Conservation (phyloP, 1,140 invertebrate species). For the Acyrthosiphon pisum region DNA sequence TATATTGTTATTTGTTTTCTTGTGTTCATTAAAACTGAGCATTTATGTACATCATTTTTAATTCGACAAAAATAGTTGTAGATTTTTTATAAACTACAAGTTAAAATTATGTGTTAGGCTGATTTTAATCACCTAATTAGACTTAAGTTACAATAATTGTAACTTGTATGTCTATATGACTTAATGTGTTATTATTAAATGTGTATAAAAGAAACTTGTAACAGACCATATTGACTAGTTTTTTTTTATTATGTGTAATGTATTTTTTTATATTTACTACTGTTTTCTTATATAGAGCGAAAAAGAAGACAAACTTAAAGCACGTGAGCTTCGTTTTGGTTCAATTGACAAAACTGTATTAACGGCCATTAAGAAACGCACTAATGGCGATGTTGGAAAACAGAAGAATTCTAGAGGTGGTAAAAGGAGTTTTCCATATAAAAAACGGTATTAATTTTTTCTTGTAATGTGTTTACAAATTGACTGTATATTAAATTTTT, state of each 20-base stretch:
- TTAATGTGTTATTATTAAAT: neutral
- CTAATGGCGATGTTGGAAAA: constrained; percentile 42
- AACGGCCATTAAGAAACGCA: constrained; percentile 47
- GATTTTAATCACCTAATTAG: neutral
- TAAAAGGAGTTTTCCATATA: constrained; percentile 39
- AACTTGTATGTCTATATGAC: neutral
- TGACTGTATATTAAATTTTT: constrained; percentile 21
- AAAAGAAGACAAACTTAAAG: constrained; percentile 53
- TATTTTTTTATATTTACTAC: neutral
- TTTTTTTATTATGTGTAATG: neutral
- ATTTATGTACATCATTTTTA: neutral
- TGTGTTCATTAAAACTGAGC: neutral
- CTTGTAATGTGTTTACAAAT: constrained; percentile 37
- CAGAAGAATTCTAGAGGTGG: constrained; percentile 45
- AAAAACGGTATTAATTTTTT: constrained; percentile 52
- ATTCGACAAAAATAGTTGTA: neutral
- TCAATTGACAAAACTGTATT: constrained; percentile 52
- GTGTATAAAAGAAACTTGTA: neutral
- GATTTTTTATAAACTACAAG: neutral
- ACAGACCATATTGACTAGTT: neutral
- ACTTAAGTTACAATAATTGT: neutral
- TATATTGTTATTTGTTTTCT: neutral
- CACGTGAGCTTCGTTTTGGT: constrained; percentile 53
- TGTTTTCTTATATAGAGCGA: constrained; percentile 22
- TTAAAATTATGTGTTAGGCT: neutral